A percentile compares a stretch with the other conserved stretches of the same genome.
Evolutionary conservation across 2,888 invertebrate species (phyloP).

Genomic region (Tanypteryx hageni): DNA sequence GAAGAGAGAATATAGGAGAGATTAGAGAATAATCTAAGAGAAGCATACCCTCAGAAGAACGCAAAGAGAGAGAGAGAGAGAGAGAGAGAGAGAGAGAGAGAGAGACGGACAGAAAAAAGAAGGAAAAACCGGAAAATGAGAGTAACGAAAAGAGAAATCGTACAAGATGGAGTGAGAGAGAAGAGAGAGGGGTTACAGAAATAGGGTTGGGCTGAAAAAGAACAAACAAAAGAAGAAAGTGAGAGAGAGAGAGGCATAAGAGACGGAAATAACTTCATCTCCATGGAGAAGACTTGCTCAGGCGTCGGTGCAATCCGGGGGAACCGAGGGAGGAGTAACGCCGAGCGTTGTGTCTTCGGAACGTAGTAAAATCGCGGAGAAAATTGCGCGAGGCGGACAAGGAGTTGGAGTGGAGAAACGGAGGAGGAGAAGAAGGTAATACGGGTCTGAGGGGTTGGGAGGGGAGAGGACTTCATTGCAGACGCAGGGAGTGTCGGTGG

Average conservation of each 20-base stretch:
- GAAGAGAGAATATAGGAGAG: neutral
- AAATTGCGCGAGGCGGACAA: constrained; percentile 40
- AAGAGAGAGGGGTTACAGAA: neutral
- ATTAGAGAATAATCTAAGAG: neutral
- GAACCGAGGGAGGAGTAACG: neutral
- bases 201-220: neutral
- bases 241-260: constrained; percentile 27
- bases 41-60: neutral
- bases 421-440: neutral
- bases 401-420: neutral
- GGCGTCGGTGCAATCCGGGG: constrained; percentile 18
- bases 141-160: neutral
- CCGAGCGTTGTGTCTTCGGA: constrained; percentile 44
- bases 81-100: neutral
- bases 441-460: neutral
- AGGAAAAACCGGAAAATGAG: neutral
- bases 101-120: neutral
- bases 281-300: neutral
- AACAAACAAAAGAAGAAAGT: neutral
- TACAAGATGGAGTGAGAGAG: neutral
- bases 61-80: neutral
- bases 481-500: no score
- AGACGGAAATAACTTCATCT: constrained; percentile 59
- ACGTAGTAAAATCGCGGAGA: constrained; percentile 59
- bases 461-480: no score